Evolutionary conservation across 2,113 vertebrate species (phyloP).

Genomic region (Agapornis roseicollis): DNA sequence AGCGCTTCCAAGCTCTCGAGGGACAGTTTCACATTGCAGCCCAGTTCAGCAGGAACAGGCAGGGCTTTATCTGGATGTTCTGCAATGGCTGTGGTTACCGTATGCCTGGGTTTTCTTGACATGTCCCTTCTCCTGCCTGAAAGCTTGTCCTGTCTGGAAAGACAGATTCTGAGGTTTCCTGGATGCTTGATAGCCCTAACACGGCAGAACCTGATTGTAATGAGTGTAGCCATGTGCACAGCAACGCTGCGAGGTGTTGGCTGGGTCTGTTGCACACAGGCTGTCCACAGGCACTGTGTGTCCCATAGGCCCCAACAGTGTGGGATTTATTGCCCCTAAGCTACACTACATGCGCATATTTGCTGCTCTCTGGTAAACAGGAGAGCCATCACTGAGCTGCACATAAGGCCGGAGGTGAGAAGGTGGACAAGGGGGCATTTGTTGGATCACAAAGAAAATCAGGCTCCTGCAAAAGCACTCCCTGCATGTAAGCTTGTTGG

Average conservation of each 20-base stretch:
- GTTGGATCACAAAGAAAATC: not conserved
- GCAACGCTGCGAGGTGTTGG: not conserved
- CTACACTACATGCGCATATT: not conserved
- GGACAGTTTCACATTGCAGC: conserved; percentile 21
- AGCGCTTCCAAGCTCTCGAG: conserved; percentile 32
- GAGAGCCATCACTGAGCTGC: not conserved
- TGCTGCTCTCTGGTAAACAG: not conserved
- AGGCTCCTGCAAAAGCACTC: not conserved
- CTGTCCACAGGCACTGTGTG: not conserved
- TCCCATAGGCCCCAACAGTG: not conserved
- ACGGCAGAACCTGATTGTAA: not conserved
- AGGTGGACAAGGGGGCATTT: not conserved
- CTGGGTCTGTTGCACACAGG: not conserved
- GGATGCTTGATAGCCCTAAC: not conserved
- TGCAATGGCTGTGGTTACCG: not conserved
- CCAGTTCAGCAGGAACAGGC: conserved; percentile 11
- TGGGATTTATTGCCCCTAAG: not conserved
- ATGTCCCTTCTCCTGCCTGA: not conserved
- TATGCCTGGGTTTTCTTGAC: conserved; percentile 12
- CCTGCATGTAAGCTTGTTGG: not conserved
- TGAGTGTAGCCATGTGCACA: not conserved
- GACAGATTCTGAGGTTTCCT: not conserved
- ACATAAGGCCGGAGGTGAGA: not conserved
- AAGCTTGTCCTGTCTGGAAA: conserved; percentile 5
- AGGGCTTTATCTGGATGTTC: conserved; percentile 39